Evolutionary conservation across 2,797 vertebrate species (phyloP), one percentile per base, ranked within the genome.

Genomic region (Ficedula albicollis): DNA sequence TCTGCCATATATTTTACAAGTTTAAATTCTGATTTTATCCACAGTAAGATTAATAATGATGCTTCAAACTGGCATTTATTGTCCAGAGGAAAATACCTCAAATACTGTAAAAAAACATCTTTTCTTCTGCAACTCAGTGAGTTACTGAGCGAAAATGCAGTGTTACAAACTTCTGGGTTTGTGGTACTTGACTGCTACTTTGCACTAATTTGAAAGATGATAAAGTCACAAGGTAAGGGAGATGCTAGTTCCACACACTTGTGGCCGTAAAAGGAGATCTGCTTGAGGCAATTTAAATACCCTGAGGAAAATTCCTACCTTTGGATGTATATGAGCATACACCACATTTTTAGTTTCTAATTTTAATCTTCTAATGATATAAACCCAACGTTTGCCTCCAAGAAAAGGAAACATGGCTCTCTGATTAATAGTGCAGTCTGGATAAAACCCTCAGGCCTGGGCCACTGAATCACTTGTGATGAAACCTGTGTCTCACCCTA

Each of bases 1-100:
- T 11, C 52, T 89, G 69, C 18, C 62, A 64, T 69, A 69, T 80
- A 93, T 87, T 91, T 84, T 63, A 80, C 39, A 81, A 95, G n/a
- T 60, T 86, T 80, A 51, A 91, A 86, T 91, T 85, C 83, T 67
- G 84, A 67, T 87, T 88, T 95, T 84, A 74, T 81, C 67, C 64
- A 84, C 36, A 58, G 12, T 39, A 67, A 79, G 36, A 84, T 85
- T 56, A 68, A 83, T 66, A 80, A 84, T 59, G 21, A 67, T 80
- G 41, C 56, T 92, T 89, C 58, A 68, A 72, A 58, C 48, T 10
- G 13, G 13, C 68, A 85, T 78, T 93, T 83, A 62, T 56, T 80
- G 30, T 84, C 64, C 44, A 62, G 54, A 89, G 56, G 60, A 84
- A 75, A 90, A 58, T 13, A 73, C 38, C n/a, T 91, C 34, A 67